Evolutionary conservation across 2,113 vertebrate genomes (phyloP).

Genomic region (Xiphophorus couchianus): DNA sequence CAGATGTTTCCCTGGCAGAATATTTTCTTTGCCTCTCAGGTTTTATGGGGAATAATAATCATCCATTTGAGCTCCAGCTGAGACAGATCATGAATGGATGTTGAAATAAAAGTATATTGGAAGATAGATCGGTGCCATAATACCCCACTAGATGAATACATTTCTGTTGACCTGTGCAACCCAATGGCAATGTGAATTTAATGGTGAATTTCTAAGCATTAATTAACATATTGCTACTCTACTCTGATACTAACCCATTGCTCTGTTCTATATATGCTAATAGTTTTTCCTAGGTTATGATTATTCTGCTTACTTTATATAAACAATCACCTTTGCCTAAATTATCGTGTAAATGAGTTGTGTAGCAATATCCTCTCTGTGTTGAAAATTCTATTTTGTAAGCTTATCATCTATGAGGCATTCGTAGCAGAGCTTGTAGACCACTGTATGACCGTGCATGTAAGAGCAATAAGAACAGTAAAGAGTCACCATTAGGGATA

Average conservation of each 20-base stretch:
- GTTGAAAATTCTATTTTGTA: constrained; percentile 36
- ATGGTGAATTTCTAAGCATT: constrained; percentile 7
- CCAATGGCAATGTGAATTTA: constrained; percentile 34
- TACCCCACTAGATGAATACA: constrained; percentile 1
- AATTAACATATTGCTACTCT: constrained; percentile 11
- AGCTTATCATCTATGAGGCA: constrained; percentile 21
- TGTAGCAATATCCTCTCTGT: constrained; percentile 10
- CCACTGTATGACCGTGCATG: constrained; percentile 34
- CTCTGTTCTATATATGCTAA: constrained; percentile 2
- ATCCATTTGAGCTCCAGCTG: constrained; percentile 64
- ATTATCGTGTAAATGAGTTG: constrained; percentile 33
- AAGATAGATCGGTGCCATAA: constrained; percentile 40
- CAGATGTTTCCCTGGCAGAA: constrained; percentile 60
- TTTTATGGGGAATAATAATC: constrained; percentile 68
- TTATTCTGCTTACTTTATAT: constrained; percentile 20
- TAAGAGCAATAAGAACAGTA: constrained; percentile 50
- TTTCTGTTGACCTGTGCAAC: constrained; percentile 19
- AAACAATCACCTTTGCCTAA: constrained; percentile 3
- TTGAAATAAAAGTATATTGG: constrained; percentile 51
- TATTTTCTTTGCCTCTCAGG: constrained; percentile 63
- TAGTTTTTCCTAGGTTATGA: constrained; percentile 3
- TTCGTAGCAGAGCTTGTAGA: constrained; percentile 35
- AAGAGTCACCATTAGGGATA: constrained; percentile 54
- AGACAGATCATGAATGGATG: constrained; percentile 47
- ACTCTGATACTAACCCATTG: constrained; percentile 17